Percentiles rank a stretch among this genome's conserved stretches.
Conservation (phyloP, 1,140 invertebrate genomes). For the Triops cancriformis region DNA sequence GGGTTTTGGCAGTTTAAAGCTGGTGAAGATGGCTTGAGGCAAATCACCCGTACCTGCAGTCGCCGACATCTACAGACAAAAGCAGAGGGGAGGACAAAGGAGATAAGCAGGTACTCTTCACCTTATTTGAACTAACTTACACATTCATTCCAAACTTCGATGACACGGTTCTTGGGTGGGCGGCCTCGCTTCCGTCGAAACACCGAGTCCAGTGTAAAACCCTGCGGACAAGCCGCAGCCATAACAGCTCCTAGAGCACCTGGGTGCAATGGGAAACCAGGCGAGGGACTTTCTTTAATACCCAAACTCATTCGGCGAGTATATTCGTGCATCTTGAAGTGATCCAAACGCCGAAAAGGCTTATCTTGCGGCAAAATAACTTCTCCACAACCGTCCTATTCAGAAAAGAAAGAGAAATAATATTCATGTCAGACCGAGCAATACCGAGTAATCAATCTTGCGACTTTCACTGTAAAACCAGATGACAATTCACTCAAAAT, state of each 20-base stretch:
- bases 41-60: slow-evolving; percentile 51
- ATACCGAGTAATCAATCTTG: neutral
- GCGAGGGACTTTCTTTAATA: neutral
- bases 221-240: neutral
- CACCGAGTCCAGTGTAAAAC: slow-evolving; percentile 59
- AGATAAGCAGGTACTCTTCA: slow-evolving; percentile 12
- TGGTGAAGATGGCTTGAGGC: slow-evolving; percentile 85
- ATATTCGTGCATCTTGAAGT: slow-evolving; percentile 79
- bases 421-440: neutral
- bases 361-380: slow-evolving; percentile 72
- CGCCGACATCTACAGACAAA: slow-evolving; percentile 36
- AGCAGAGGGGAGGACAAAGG: slow-evolving; percentile 32
- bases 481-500: no score
- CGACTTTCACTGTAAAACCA: no score
- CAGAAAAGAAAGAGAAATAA: slow-evolving; percentile 28
- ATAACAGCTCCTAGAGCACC: slow-evolving; percentile 1
- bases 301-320: slow-evolving; percentile 32
- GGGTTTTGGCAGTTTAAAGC: slow-evolving; percentile 77
- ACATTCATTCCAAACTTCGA: slow-evolving; percentile 78
- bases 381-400: slow-evolving; percentile 72
- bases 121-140: slow-evolving; percentile 42
- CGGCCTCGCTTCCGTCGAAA: slow-evolving; percentile 81
- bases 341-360: slow-evolving; percentile 74
- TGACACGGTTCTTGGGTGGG: slow-evolving; percentile 82
- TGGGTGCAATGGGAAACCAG: neutral